Percentiles rank a stretch among this genome's conserved stretches.
phyloP scores from a whole-genome alignment of 2,797 vertebrate genomes.

The Amblyraja radiata region DNA sequence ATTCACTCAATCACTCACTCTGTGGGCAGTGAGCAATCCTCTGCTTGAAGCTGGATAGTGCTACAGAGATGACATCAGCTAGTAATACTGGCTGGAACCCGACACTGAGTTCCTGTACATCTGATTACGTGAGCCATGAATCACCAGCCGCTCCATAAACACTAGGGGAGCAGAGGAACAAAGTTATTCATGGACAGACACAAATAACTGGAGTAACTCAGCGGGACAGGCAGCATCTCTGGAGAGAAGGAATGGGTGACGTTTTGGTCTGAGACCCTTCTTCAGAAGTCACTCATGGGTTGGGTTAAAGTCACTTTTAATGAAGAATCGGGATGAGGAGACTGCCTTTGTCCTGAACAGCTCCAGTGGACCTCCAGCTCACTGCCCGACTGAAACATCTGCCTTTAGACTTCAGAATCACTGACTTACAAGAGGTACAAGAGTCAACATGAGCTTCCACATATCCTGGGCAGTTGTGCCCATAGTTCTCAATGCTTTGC shows the following conservation, averaged over 20 bases:
- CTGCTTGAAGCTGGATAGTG: neutral
- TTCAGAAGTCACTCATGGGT: neutral
- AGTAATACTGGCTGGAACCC: neutral
- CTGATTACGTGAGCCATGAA: neutral
- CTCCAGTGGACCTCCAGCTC: neutral
- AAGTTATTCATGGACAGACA: neutral
- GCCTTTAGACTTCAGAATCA: neutral
- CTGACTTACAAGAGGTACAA: neutral
- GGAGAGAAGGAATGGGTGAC: no score
- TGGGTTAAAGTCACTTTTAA: conserved; percentile 21
- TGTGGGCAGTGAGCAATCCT: no score
- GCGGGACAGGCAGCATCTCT: no score
- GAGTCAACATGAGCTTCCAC: neutral
- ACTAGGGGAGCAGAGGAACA: neutral
- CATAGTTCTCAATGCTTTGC: neutral
- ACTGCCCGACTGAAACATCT: neutral
- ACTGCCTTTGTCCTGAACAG: neutral
- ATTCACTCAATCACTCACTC: neutral
- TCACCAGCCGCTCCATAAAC: neutral
- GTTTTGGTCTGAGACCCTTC: no score
- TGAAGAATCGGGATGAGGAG: neutral
- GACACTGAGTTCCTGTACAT: neutral
- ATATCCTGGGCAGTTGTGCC: neutral
- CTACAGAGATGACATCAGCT: neutral
- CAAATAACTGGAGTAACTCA: no score